Evolutionary conservation across 2,113 vertebrate species (phyloP), one percentile per base, ranked within the genome.

Genomic region (Cavia aperea): DNA sequence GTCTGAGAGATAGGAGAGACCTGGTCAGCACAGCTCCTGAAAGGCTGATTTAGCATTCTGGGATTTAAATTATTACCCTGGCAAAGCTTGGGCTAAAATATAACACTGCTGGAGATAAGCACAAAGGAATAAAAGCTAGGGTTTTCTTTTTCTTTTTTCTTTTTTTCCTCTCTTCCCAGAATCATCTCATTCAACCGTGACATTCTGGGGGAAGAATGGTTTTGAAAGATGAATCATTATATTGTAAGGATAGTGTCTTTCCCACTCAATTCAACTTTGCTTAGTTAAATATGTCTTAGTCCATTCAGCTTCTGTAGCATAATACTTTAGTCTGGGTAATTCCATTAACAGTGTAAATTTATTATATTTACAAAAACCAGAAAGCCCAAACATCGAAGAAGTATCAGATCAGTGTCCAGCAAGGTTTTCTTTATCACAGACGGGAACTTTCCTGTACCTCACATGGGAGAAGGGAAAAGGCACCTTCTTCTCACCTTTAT

Each of bases 401-500:
- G 11, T 1, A 46, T 23, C 3, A 70, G 9, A 62, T 54, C 11
- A 15, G 0, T 11, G 16, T 70, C 15, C 43, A 26, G 4, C 10
- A 15, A 16, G 26, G 5, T 60, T 77, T 7, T 79, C 19, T 19
- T 0, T 7, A 36, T 81, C 56, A 73, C 29, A n/a, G 39, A 65
- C 23, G 23, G 11, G 0, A 31, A 2, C n/a, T 31, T 73, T 36
- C 31, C 2, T 65, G 6, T 54, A 36, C 18, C 6, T 81, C 31
- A 11, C 39, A 49, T 7, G n/a, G 49, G 1, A 9, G 5, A 33
- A 62, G 39, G 51, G 23, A 1, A 6, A 72, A 86, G 4, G 18
- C 0, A 13, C 0, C 4, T 1, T 1, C 4, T 5, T 56, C 31
- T 0, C 2, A 24, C 7, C 16, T 63, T 3, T 56, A 12, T 86